These are phyloP conservation scores for Ditula angustiorana DNA, from an alignment of 2,888 invertebrate species.

Conservation along the genomic window DNA sequence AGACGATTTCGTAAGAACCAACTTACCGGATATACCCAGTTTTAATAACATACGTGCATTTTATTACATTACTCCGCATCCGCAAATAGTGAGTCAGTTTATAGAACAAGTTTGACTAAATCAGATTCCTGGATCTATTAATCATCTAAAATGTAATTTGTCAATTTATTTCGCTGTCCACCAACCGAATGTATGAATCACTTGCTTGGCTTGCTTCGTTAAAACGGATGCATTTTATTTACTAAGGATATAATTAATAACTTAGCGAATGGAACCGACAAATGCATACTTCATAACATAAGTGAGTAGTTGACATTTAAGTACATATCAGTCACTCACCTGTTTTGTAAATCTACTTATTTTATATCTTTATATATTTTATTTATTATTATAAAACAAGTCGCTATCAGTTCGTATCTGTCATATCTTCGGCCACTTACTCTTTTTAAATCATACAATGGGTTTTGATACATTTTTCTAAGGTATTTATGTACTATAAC, in stretches of 20 bases:
- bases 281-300: background rate
- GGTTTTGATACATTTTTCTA: no score
- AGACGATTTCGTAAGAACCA: background rate
- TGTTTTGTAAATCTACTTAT: no score
- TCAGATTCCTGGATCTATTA: no score
- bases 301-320: background rate
- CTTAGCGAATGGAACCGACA: background rate
- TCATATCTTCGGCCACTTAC: no score
- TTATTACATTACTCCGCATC: background rate
- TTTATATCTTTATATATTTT: no score
- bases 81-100: background rate
- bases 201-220: constrained; percentile 3
- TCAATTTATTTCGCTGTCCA: no score
- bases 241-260: constrained; percentile 1
- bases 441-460: no score
- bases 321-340: constrained; percentile 9
- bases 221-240: constrained; percentile 24
- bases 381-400: no score
- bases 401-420: no score
- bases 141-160: no score
- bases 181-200: background rate
- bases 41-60: constrained; percentile 7
- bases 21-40: background rate
- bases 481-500: no score
- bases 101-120: background rate